Conservation (phyloP, 2,113 vertebrate genomes). For the Neofelis nebulosa region DNA sequence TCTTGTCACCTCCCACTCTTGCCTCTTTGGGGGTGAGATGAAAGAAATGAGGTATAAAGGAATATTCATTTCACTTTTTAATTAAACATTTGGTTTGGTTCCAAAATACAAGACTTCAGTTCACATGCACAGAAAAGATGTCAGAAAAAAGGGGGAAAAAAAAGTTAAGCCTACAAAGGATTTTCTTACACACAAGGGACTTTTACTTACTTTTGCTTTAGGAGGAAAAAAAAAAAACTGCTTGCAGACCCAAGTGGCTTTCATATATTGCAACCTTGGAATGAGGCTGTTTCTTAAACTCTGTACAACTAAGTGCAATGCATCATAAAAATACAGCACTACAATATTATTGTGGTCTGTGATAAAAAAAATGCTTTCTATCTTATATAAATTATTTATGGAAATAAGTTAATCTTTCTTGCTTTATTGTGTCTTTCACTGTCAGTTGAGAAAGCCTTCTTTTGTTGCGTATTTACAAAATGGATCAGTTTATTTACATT, state of each 20-base stretch:
- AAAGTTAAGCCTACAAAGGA: not conserved
- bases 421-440: not conserved
- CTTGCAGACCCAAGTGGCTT: not conserved
- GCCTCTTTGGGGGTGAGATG: conserved; percentile 48
- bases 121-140: conserved; percentile 17
- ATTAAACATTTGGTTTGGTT: conserved; percentile 63
- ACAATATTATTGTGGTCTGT: not conserved
- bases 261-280: not conserved
- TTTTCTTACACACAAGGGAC: conserved; percentile 2
- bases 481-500: not conserved
- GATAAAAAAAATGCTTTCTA: not conserved
- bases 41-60: conserved; percentile 48
- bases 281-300: not conserved
- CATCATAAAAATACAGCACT: not conserved
- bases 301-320: not conserved
- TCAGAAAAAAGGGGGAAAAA: not conserved
- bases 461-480: not conserved
- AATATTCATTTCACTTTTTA: conserved; percentile 71
- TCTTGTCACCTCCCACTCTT: conserved; percentile 67
- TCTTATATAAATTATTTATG: not conserved
- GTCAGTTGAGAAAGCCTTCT: not conserved
- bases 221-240: not conserved
- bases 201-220: not conserved
- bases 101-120: conserved; percentile 47
- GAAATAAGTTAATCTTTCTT: not conserved